Conservation (phyloP, 2,797 vertebrate genomes). For the Acipenser transmontanus region DNA sequence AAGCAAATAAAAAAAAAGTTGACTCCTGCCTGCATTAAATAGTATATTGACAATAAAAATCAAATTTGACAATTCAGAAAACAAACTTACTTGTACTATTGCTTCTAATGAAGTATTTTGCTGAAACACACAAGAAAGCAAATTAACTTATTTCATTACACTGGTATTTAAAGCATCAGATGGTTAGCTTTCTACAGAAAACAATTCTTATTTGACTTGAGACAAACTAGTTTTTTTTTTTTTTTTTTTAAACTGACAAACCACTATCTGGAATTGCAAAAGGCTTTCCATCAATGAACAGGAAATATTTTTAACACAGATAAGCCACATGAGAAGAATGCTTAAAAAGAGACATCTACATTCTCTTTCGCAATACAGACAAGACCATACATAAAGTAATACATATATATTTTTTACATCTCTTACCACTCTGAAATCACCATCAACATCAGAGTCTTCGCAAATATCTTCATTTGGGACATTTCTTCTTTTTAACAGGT, state of each 20-base stretch:
- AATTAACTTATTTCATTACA: too few species aligned
- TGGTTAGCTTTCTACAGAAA: too few species aligned
- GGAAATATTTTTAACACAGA: too few species aligned
- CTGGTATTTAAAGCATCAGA: too few species aligned
- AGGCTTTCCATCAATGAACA: too few species aligned
- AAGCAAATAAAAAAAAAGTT: conserved; percentile 30
- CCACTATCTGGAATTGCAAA: too few species aligned
- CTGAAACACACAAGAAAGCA: conserved; percentile 51
- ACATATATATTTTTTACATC: background rate
- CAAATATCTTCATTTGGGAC: conserved; percentile 94
- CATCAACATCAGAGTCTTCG: conserved; percentile 90
- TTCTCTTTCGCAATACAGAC: too few species aligned
- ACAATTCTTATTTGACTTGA: too few species aligned
- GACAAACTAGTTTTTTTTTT: background rate
- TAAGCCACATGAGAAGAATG: too few species aligned
- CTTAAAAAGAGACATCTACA: too few species aligned
- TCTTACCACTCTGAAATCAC: conserved; percentile 90
- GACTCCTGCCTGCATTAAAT: conserved; percentile 10
- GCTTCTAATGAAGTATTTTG: conserved; percentile 98
- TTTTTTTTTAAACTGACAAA: background rate
- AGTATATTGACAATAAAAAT: conserved; percentile 6
- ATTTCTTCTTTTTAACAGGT: conserved; percentile 94
- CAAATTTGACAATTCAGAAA: background rate
- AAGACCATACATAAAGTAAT: too few species aligned
- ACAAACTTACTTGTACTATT: conserved; percentile 89